A percentile compares a stretch with the other conserved stretches of the same genome.
Conservation (phyloP, 2,797 vertebrate species). For the Anabas testudineus region DNA sequence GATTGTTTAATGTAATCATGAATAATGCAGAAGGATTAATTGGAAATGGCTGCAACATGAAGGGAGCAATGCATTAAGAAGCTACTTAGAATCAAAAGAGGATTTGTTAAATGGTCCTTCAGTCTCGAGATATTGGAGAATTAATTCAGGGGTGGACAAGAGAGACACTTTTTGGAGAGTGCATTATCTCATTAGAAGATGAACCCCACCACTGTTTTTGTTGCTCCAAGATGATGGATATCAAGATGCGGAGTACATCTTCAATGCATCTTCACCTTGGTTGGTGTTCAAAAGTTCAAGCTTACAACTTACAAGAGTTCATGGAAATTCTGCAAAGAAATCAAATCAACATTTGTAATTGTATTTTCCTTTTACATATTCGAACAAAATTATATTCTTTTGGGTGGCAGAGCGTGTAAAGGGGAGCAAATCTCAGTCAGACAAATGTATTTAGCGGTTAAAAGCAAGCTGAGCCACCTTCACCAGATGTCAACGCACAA, state of each 20-base stretch:
- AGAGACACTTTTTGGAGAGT: constrained; percentile 67
- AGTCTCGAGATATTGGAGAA: constrained; percentile 78
- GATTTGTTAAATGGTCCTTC: constrained; percentile 82
- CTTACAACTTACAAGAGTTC: not conserved
- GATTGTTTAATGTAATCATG: constrained; percentile 87
- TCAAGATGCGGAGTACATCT: constrained; percentile 3
- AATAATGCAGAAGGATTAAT: constrained; percentile 86
- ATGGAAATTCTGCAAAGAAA: not conserved
- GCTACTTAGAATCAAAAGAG: constrained; percentile 82
- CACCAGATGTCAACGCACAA: constrained; percentile 38
- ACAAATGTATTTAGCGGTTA: constrained; percentile 12
- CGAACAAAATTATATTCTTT: not conserved
- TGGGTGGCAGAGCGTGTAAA: constrained; percentile 7
- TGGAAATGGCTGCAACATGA: constrained; percentile 81
- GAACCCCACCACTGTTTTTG: constrained; percentile 44
- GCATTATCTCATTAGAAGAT: constrained; percentile 68
- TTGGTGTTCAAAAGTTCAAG: not conserved
- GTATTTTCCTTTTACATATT: constrained; percentile 7
- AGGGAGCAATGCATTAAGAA: constrained; percentile 80
- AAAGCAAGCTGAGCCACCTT: constrained; percentile 15
- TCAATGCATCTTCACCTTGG: not conserved
- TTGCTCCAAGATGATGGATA: constrained; percentile 18
- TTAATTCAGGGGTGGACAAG: constrained; percentile 75
- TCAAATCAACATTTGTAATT: not conserved
- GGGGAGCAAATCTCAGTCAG: constrained; percentile 10